phyloP scores from a whole-genome alignment of 2,113 vertebrate genomes.

The Oenanthe oenanthe region DNA sequence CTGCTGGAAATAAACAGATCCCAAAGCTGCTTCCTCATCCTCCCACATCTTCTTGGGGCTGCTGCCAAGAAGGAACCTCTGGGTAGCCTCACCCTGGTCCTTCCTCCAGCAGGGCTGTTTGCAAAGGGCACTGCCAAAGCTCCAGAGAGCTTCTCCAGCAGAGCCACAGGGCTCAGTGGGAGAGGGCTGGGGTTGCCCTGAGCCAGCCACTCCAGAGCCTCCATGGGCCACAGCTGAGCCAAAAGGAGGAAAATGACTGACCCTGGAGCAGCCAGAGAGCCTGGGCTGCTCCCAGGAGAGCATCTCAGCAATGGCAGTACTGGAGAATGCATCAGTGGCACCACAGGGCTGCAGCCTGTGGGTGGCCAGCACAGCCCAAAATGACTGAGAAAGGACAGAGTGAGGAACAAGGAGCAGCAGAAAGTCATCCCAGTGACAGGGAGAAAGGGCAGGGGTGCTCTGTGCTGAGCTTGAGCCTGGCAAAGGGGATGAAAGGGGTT shows the following conservation, averaged over 20 bases:
- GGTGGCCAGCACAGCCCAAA: background rate
- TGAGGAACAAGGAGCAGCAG: background rate
- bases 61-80: background rate
- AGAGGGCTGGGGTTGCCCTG: background rate
- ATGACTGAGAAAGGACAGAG: rapidly evolving
- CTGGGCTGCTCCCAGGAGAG: rapidly evolving
- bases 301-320: rapidly evolving
- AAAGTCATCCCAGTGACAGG: background rate
- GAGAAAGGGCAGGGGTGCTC: background rate
- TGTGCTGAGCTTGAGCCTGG: background rate
- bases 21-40: background rate
- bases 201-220: too few species aligned
- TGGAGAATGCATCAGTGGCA: rapidly evolving
- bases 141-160: background rate
- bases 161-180: background rate
- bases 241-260: too few species aligned
- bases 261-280: background rate
- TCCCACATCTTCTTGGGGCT: background rate
- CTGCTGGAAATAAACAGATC: background rate
- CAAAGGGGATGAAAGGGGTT: background rate
- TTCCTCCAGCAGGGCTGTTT: background rate
- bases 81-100: background rate
- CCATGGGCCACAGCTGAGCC: rapidly evolving
- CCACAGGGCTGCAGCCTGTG: rapidly evolving
- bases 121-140: background rate